A percentile compares a stretch with the other conserved stretches of the same genome.
phyloP scores from a whole-genome alignment of 2,888 invertebrate genomes.

The Agrochola circellaris region DNA sequence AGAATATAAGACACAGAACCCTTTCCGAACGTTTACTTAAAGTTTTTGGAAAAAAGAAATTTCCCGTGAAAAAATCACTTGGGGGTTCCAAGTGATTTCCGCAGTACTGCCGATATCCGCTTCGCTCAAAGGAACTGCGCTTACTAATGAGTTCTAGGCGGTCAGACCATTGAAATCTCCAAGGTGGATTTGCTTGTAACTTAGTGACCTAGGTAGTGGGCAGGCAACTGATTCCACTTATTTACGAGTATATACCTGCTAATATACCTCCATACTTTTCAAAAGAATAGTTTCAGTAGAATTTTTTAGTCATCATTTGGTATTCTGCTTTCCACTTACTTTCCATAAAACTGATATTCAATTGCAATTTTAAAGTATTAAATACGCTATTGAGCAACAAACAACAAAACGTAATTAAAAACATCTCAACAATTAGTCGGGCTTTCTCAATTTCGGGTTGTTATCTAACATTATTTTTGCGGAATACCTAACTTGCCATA shows the following conservation, averaged over 20 bases:
- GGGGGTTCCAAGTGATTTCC: slow-evolving; percentile 7
- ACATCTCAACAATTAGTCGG: neutral
- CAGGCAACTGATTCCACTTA: neutral
- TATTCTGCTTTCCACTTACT: neutral
- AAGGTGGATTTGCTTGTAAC: neutral
- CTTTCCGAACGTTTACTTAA: neutral
- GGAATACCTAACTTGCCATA: neutral
- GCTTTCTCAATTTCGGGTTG: neutral
- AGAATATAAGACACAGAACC: neutral
- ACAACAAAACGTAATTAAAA: neutral
- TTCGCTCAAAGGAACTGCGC: slow-evolving; percentile 26
- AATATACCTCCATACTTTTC: neutral
- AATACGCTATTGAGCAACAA: too few species aligned
- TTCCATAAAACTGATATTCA: neutral
- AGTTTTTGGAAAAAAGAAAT: neutral
- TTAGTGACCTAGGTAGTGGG: neutral
- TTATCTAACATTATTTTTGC: neutral
- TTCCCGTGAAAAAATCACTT: neutral
- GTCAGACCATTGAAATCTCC: neutral
- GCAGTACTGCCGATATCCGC: slow-evolving; percentile 16
- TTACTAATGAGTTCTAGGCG: slow-evolving; percentile 2
- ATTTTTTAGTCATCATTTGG: neutral
- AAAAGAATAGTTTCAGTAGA: neutral
- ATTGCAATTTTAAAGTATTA: too few species aligned
- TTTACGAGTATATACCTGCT: too few species aligned